Evolutionary conservation across 2,113 vertebrate genomes (phyloP), one percentile per base, ranked within the genome.

Genomic region (Eretmochelys imbricata): DNA sequence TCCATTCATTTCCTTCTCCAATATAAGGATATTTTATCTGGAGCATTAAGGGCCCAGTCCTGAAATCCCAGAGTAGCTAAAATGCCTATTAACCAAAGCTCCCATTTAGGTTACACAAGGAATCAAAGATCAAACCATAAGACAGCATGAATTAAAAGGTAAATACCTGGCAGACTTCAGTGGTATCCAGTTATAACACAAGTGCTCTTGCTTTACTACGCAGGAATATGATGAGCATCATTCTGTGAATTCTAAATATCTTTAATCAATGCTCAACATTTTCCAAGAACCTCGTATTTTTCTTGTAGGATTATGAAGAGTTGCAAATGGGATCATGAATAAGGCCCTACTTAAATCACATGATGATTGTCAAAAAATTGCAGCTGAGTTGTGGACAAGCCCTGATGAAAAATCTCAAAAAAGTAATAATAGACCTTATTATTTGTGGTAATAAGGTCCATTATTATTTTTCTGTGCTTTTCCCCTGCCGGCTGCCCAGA

Each of bases 211-310:
- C 29, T 92, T 95, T 89, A 93, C 85, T 88, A 86, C 80, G 83
- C 72, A 91, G 42, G 8, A 89, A 85, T 22, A 91, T 4, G 59
- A 62, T 62, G 1, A 94, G 2, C 48, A 69, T 24, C 46, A 86
- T 86, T 88, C 89, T 92, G 91, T 86, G 81, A 62, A 89, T 93
- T 92, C 82, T 84, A 82, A 95, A 84, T 72, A 76, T 89, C 78
- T 95, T 91, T 51, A 93, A 95, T 90, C 88, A 93, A 7, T 57
- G 79, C 93, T 96, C 53, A 82, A 96, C 90, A 38, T 12, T 95
- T 94, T 91, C 59, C 92, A 89, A 96, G 81, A 82, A 92, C 29
- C 13, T 95, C 78, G 72, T 62, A 82, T 54, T 76, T 54, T 48
- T 82, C 51, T 89, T 76, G 91, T 10, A 91, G 57, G 83, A 94